phyloP scores from a whole-genome alignment of 2,888 invertebrate species.

The Pristionchus japonicus region DNA sequence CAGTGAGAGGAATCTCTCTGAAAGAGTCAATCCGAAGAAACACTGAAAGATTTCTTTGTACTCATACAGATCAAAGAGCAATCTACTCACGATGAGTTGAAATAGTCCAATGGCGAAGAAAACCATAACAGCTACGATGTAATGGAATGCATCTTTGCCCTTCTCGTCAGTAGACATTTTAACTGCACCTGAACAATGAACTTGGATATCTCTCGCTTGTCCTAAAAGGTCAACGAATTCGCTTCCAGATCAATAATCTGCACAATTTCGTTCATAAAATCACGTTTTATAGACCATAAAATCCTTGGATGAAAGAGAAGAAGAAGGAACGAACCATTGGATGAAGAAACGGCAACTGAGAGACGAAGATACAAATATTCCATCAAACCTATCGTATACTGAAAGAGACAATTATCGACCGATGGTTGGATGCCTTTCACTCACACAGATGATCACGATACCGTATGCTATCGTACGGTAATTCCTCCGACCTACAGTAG shows the following conservation, averaged over 20 bases:
- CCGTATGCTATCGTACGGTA: conserved; percentile 68
- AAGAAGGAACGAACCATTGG: conserved; percentile 26
- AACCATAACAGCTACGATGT: conserved; percentile 64
- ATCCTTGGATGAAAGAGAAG: neutral
- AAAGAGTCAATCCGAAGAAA: conserved; percentile 71
- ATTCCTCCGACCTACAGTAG: conserved; percentile 52
- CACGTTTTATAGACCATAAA: neutral
- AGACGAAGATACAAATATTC: conserved; percentile 70
- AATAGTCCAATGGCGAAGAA: conserved; percentile 66
- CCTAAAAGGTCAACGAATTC: neutral
- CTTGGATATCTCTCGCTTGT: no score
- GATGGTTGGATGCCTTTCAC: neutral
- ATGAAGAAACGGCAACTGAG: conserved; percentile 25
- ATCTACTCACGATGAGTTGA: conserved; percentile 61
- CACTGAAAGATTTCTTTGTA: conserved; percentile 58
- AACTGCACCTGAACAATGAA: conserved; percentile 13
- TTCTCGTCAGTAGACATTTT: conserved; percentile 12
- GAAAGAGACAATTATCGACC: neutral
- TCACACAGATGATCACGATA: conserved; percentile 57
- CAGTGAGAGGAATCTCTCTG: conserved; percentile 50
- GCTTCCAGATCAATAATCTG: neutral
- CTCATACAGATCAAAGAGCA: neutral
- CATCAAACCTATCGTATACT: conserved; percentile 70
- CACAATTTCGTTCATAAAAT: neutral
- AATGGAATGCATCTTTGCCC: conserved; percentile 68